phyloP scores from a whole-genome alignment of 2,797 vertebrate species.

The Gymnopithys bicolor region DNA sequence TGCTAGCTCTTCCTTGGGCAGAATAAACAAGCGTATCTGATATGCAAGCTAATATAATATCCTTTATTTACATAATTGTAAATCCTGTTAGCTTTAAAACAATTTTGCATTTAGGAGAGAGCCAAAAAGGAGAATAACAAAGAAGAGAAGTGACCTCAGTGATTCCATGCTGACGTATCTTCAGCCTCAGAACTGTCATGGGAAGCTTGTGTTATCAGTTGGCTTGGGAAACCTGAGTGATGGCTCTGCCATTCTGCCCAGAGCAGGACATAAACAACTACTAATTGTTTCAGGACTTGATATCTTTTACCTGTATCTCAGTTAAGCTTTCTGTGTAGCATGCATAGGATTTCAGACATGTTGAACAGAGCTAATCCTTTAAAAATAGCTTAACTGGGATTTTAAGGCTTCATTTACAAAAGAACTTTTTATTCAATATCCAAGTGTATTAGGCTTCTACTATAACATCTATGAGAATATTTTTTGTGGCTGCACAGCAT shows the following conservation, averaged over 20 bases:
- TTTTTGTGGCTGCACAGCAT: background rate
- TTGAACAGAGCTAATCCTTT: background rate
- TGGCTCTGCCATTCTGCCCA: constrained; percentile 14
- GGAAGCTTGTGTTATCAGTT: constrained; percentile 66
- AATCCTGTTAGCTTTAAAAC: constrained; percentile 59
- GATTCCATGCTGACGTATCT: constrained; percentile 30
- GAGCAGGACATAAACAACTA: constrained; percentile 43
- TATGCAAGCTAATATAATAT: constrained; percentile 56
- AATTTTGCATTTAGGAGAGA: constrained; percentile 40
- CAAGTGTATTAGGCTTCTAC: background rate
- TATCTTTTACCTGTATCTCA: constrained; percentile 16
- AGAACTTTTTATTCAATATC: background rate
- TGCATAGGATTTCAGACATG: background rate
- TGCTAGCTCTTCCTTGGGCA: constrained; percentile 63
- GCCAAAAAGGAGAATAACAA: constrained; percentile 54
- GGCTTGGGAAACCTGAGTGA: constrained; percentile 43
- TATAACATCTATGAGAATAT: background rate
- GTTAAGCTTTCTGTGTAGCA: background rate
- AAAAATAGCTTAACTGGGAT: background rate
- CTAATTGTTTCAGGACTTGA: background rate
- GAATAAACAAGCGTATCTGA: constrained; percentile 71
- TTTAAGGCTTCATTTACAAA: background rate
- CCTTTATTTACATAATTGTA: constrained; percentile 61
- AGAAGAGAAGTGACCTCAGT: constrained; percentile 68
- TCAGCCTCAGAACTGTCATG: constrained; percentile 59